phyloP scores from a whole-genome alignment of 2,113 vertebrate genomes.

The Casuarius casuarius region DNA sequence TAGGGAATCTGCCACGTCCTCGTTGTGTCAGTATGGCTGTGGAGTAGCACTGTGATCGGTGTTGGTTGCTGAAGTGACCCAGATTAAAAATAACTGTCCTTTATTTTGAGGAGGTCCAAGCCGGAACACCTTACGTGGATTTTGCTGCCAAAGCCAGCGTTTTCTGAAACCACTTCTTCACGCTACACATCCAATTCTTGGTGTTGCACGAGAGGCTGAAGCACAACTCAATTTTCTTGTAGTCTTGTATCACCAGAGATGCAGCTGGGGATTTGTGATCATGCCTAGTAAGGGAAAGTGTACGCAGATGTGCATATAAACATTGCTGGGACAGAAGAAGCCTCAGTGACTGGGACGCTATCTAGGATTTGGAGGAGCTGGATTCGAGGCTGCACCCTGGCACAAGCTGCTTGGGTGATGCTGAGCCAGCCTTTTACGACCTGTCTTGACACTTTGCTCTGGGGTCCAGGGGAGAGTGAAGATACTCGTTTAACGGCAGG shows the following conservation, averaged over 20 bases:
- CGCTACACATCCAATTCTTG: fast-evolving
- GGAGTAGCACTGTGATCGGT: fast-evolving
- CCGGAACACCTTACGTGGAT: not conserved
- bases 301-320: not conserved
- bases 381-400: not conserved
- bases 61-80: not conserved
- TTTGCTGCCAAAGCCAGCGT: not conserved
- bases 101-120: not conserved
- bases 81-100: not conserved
- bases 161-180: not conserved
- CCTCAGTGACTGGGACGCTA: not conserved
- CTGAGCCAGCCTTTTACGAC: not conserved
- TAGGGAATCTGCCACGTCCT: not conserved
- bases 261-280: not conserved
- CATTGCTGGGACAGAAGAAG: no score
- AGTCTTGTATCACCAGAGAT: not conserved
- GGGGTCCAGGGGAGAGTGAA: not conserved
- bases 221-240: not conserved
- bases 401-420: not conserved
- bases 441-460: not conserved
- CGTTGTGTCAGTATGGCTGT: not conserved
- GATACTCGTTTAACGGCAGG: not conserved
- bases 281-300: not conserved
- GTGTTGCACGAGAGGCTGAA: no score
- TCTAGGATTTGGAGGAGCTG: not conserved